phyloP scores from a whole-genome alignment of 2,888 invertebrate species.

The Caenorhabditis sp. region DNA sequence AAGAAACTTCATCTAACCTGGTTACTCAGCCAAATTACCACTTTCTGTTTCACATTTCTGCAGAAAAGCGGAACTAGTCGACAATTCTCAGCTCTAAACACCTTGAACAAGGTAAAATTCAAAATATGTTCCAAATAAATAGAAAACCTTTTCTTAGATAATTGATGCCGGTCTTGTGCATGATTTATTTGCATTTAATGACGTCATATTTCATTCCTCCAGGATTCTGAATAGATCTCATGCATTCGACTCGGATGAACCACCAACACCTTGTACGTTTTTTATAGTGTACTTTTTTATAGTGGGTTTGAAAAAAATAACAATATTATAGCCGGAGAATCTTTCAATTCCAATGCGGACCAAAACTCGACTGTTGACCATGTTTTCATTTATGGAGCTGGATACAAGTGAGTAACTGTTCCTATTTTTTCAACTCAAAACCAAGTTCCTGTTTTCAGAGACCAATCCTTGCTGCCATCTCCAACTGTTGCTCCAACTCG shows the following conservation, averaged over 20 bases:
- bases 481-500: conserved; percentile 71
- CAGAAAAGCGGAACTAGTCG: conserved; percentile 86
- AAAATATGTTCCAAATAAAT: not conserved
- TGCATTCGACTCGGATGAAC: conserved; percentile 75
- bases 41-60: conserved; percentile 86
- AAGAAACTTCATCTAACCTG: conserved; percentile 83
- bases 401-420: conserved; percentile 51
- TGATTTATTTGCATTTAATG: conserved; percentile 81
- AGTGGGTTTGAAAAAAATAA: no score
- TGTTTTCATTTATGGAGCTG: conserved; percentile 75
- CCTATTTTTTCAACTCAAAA: not conserved
- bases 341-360: conserved; percentile 73
- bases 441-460: conserved; percentile 39
- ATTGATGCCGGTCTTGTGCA: conserved; percentile 86
- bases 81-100: conserved; percentile 87
- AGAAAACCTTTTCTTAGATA: conserved; percentile 77
- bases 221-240: conserved; percentile 80
- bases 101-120: conserved; percentile 85
- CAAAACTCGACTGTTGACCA: conserved; percentile 77
- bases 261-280: conserved; percentile 67
- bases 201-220: conserved; percentile 80
- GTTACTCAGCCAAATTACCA: conserved; percentile 86
- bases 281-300: no score
- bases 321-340: conserved; percentile 64
- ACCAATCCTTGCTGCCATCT: conserved; percentile 68